phyloP scores from a whole-genome alignment of 2,797 vertebrate genomes.

The Enteromius unitaeniatus region DNA sequence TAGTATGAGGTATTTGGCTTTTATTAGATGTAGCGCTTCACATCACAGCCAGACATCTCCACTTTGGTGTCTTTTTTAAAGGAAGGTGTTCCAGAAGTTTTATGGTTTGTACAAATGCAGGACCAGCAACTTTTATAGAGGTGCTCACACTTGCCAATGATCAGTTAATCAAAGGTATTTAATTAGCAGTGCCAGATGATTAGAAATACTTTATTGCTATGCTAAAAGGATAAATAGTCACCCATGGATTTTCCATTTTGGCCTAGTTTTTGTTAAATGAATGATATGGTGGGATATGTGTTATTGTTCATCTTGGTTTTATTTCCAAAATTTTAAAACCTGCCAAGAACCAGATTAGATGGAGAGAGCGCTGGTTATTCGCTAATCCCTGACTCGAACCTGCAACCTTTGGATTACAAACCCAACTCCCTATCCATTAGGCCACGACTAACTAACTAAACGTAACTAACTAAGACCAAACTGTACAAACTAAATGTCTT shows the following conservation, averaged over 20 bases:
- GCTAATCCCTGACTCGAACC: too few relatives aligned
- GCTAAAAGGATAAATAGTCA: too few relatives aligned
- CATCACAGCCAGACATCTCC: not conserved
- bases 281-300: not conserved
- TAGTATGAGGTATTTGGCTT: not conserved
- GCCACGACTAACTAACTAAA: too few relatives aligned
- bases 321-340: not conserved
- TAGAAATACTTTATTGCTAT: too few relatives aligned
- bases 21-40: not conserved
- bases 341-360: not conserved
- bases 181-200: too few relatives aligned
- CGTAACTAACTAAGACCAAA: too few relatives aligned
- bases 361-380: too few relatives aligned
- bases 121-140: not conserved
- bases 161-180: not conserved
- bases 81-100: not conserved
- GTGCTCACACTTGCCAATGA: not conserved
- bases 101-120: not conserved
- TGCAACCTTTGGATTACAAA: too few relatives aligned
- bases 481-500: not conserved
- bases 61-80: not conserved
- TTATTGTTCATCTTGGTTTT: not conserved
- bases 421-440: too few relatives aligned
- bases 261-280: slow-evolving; percentile 2
- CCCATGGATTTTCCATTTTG: not conserved